Conservation (phyloP, 2,113 vertebrate genomes). For the Puntigrus tetrazona region DNA sequence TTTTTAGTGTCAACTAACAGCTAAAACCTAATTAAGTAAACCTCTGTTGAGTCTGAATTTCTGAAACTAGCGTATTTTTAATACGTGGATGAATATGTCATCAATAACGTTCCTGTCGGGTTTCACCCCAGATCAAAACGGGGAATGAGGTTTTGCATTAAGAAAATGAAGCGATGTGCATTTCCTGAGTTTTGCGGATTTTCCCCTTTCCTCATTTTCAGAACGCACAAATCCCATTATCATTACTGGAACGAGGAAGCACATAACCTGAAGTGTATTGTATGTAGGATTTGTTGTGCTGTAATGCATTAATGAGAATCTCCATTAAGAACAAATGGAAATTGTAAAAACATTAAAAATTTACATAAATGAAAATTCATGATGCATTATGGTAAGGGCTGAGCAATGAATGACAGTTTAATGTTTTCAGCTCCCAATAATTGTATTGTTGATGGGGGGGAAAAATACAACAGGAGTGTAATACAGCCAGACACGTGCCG, state of each 20-base stretch:
- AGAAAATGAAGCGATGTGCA: not conserved
- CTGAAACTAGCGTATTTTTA: not conserved
- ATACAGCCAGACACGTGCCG: too few species aligned
- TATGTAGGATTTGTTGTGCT: not conserved
- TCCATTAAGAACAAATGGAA: not conserved
- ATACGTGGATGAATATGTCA: not conserved
- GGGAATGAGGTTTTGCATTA: not conserved
- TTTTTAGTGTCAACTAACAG: not conserved
- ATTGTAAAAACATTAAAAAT: not conserved
- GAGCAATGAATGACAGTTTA: too few species aligned
- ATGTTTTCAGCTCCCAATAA: too few species aligned
- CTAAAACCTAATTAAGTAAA: too few species aligned
- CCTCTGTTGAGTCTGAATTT: too few species aligned
- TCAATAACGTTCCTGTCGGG: not conserved
- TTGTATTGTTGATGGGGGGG: too few species aligned
- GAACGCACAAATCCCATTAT: not conserved
- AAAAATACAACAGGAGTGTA: too few species aligned
- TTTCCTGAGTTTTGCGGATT: not conserved
- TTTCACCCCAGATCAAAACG: too few species aligned
- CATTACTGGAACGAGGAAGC: not conserved
- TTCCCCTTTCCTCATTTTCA: not conserved
- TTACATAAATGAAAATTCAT: too few species aligned
- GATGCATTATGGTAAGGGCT: not conserved
- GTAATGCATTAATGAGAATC: not conserved
- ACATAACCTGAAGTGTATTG: not conserved